A percentile compares a stretch with the other conserved stretches of the same genome.
Evolutionary conservation across 2,113 vertebrate genomes (phyloP).

Genomic region (Alligator mississippiensis): DNA sequence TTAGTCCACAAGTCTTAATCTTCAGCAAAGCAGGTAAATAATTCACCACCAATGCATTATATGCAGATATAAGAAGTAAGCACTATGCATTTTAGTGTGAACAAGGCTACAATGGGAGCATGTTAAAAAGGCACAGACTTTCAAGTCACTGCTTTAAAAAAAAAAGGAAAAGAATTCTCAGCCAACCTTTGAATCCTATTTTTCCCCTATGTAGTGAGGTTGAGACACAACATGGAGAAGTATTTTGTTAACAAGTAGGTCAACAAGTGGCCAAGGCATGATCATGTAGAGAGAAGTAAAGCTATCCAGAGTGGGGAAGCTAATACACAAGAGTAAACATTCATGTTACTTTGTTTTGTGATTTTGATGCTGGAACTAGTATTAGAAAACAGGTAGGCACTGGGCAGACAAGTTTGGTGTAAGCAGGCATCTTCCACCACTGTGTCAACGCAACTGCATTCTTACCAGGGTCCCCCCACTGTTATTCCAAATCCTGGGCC

Average conservation of each 20-base stretch:
- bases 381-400: not conserved
- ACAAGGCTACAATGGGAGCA: not conserved
- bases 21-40: not conserved
- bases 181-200: not conserved
- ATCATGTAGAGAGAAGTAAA: not conserved
- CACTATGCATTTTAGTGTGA: not conserved
- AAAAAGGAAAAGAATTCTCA: not conserved
- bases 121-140: not conserved
- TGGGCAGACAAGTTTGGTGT: not conserved
- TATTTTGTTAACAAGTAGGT: slow-evolving; percentile 41
- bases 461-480: rapidly evolving
- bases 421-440: rapidly evolving
- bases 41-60: not conserved
- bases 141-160: not conserved
- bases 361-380: not conserved
- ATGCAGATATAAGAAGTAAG: not conserved
- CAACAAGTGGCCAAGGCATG: slow-evolving; percentile 11
- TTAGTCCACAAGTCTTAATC: not conserved
- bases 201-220: slow-evolving; percentile 18
- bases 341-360: slow-evolving; percentile 52
- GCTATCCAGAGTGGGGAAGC: not conserved
- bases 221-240: slow-evolving; percentile 31
- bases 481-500: rapidly evolving
- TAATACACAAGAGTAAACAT: not conserved
- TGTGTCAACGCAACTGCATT: rapidly evolving